phyloP scores from a whole-genome alignment of 2,797 vertebrate species.

The Platalea minor region DNA sequence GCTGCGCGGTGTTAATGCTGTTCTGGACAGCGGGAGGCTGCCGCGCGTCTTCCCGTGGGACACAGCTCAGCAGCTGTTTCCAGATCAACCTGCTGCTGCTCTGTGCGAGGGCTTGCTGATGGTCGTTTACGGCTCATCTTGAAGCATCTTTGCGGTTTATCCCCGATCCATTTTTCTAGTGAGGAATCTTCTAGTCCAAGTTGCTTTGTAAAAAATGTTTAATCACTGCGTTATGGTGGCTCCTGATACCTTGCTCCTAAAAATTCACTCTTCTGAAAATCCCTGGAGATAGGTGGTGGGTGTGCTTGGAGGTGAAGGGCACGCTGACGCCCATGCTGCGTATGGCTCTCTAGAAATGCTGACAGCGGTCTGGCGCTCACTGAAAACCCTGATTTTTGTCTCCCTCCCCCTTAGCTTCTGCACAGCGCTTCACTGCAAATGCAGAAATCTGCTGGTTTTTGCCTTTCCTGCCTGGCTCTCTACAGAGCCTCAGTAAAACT shows the following conservation, averaged over 20 bases:
- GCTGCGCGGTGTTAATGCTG: not conserved
- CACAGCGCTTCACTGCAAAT: not conserved
- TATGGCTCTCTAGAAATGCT: not conserved
- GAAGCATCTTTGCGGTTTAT: not conserved
- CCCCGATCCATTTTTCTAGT: not conserved
- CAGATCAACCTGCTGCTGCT: not conserved
- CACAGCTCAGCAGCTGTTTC: accelerated
- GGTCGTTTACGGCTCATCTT: not conserved
- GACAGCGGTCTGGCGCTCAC: accelerated
- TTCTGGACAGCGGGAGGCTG: not conserved
- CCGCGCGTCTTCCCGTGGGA: accelerated
- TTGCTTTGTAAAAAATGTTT: not conserved
- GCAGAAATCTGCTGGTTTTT: not conserved
- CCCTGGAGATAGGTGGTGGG: not conserved
- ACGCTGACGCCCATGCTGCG: accelerated
- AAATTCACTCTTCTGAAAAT: not conserved
- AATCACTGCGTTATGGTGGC: not conserved
- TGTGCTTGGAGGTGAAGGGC: not conserved
- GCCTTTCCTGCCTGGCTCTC: not conserved
- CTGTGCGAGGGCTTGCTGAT: not conserved
- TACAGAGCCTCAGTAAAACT: not conserved
- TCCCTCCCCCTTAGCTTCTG: not conserved
- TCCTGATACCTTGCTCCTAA: not conserved
- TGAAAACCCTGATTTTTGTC: not conserved
- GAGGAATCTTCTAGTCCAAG: not conserved